Evolutionary conservation across 2,113 vertebrate species (phyloP).

Genomic region (Larimichthys crocea): DNA sequence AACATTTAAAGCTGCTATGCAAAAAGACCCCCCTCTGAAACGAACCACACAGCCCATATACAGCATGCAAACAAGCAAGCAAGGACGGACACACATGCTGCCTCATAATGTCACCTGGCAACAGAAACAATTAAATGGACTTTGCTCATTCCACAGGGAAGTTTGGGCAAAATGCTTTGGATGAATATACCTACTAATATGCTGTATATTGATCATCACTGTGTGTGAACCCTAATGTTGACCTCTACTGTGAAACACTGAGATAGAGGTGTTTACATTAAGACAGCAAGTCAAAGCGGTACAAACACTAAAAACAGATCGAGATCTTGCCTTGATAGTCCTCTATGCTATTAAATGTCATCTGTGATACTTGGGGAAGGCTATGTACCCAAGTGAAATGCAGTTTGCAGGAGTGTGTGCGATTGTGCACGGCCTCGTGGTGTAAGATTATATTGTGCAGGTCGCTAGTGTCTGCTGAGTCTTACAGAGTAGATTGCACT

Average conservation of each 20-base stretch:
- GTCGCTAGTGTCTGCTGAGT: conserved; percentile 47
- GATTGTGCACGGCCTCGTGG: background rate
- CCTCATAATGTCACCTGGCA: background rate
- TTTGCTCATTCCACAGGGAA: background rate
- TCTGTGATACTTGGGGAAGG: conserved; percentile 29
- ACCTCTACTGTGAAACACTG: background rate
- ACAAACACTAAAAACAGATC: conserved; percentile 18
- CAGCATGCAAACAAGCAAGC: conserved; percentile 53
- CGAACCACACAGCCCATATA: conserved; percentile 31
- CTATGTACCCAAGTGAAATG: conserved; percentile 12
- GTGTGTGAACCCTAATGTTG: background rate
- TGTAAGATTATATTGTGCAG: conserved; percentile 55
- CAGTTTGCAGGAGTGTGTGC: background rate
- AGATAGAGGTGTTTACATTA: background rate
- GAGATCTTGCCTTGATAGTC: conserved; percentile 14
- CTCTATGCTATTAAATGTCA: conserved; percentile 32
- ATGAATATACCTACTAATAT: too few relatives aligned
- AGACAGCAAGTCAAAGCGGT: background rate
- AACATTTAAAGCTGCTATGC: background rate
- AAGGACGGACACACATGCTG: conserved; percentile 19
- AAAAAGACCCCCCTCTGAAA: conserved; percentile 60
- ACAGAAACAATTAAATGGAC: background rate
- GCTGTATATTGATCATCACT: background rate
- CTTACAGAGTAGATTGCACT: conserved; percentile 27
- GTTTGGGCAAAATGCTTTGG: background rate